Base-by-base conservation (phyloP, 2,113 vertebrate species). In the Antennarius striatus region DNA sequence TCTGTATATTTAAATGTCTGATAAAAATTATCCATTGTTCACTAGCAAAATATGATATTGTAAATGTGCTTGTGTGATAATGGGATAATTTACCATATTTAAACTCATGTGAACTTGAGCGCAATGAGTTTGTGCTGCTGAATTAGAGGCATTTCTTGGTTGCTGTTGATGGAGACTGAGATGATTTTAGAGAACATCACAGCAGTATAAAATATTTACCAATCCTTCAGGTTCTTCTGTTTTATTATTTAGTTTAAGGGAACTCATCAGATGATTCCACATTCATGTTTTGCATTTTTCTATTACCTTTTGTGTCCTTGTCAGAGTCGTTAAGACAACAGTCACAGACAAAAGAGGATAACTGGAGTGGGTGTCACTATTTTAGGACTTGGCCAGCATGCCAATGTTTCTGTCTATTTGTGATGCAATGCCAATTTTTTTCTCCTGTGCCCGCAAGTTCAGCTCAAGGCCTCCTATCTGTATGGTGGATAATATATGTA, bases 141-240 rank as follows among this genome's bases (percentile, higher is more conserved):
- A 22, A 40, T 43, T 72, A 43, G 56, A 36, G 62, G 15, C 52
- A 5, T 30, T 1, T 58, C n/a, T 10, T 8, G 40, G 6, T 42
- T 3, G 0, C 51, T 0, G 17, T 75, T 17, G 2, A 3, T 56
- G 65, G 56, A 58, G 55, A 15, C 46, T 28, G 42, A 48, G 70
- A 43, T 52, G 57, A 60, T 74, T 82, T 81, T 69, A 71, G 57
- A 60, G 4, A 71, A 48, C 60, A 63, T 51, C 28, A 69, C 60
- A 30, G 64, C 22, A 36, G 50, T 69, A 86, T 88, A 65, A 87
- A 88, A 89, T 91, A 88, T 89, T 89, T 74, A 85, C 63, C 1
- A 56, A 39, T 15, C 68, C 62, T 76, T 78, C 65, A 63, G 80
- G 72, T 81, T 73, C 69, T 51, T 64, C 58, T 9, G 54, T 59